A percentile compares a stretch with the other conserved stretches of the same genome.
Evolutionary conservation across 2,888 invertebrate genomes (phyloP).

Genomic region (Cosmopolites sordidus): DNA sequence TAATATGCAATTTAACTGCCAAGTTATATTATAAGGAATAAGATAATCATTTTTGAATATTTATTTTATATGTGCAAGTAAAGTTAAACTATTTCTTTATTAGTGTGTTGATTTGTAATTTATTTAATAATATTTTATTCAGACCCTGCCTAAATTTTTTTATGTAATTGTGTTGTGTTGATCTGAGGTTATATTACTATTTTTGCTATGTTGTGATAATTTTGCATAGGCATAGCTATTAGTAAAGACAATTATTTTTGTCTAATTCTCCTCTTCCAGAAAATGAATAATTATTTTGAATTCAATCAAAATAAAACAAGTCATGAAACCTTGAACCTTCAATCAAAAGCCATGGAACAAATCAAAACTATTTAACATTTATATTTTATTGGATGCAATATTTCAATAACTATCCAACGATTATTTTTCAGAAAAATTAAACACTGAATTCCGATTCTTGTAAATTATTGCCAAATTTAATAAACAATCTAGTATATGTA

Average conservation of each 20-base stretch:
- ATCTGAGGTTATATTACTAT: slow-evolving; percentile 10
- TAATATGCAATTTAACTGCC: slow-evolving; percentile 7
- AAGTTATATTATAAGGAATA: slow-evolving; percentile 2
- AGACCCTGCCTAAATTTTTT: slow-evolving; percentile 11
- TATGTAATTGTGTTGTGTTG: slow-evolving; percentile 7
- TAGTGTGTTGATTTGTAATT: no score
- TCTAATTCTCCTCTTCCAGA: no score
- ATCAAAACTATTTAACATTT: neutral
- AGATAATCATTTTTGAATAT: no score
- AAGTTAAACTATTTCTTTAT: no score
- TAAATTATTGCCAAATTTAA: slow-evolving; percentile 17
- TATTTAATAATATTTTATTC: slow-evolving; percentile 2
- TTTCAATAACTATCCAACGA: neutral
- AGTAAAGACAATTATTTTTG: slow-evolving; percentile 5
- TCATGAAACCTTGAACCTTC: no score
- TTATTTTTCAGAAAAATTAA: neutral
- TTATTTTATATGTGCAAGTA: no score
- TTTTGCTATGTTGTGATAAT: slow-evolving; percentile 14
- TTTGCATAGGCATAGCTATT: neutral
- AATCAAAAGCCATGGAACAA: no score
- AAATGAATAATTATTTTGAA: neutral
- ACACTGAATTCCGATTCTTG: neutral
- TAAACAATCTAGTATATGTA: slow-evolving; percentile 3
- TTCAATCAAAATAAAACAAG: neutral
- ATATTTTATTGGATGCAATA: neutral